Evolutionary conservation across 2,113 vertebrate species (phyloP).

Genomic region (Apaloderma vittatum): DNA sequence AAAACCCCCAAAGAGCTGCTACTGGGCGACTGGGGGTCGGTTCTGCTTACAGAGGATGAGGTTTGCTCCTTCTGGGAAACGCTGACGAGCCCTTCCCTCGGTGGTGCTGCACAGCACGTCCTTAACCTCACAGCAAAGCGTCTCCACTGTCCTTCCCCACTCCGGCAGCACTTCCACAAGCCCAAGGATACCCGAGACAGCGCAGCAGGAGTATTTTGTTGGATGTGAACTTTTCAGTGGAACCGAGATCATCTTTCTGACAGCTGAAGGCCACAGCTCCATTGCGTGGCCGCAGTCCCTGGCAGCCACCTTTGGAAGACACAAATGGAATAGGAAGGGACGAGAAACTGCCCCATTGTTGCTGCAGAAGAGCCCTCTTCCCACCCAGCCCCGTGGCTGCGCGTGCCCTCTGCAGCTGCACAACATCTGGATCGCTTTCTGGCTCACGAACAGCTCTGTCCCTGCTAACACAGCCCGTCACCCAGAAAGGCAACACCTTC

Average conservation of each 20-base stretch:
- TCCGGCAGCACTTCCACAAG: background rate
- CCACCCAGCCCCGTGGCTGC: background rate
- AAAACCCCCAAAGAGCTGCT: background rate
- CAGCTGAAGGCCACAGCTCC: background rate
- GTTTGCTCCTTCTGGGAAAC: background rate
- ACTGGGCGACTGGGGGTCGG: fast-evolving
- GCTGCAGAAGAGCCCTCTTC: background rate
- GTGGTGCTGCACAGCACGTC: background rate
- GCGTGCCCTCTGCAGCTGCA: background rate
- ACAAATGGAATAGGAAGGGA: background rate
- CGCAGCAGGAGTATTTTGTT: background rate
- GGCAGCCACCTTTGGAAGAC: background rate
- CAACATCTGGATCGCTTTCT: background rate
- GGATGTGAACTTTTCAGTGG: background rate
- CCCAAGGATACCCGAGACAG: background rate
- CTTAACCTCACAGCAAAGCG: fast-evolving
- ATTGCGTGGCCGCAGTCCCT: background rate
- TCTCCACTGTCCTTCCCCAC: background rate
- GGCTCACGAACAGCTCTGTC: background rate
- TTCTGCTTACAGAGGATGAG: background rate
- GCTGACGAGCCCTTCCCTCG: background rate
- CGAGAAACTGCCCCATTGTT: background rate
- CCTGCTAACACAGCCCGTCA: fast-evolving
- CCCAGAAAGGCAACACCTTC: background rate
- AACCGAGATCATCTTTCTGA: fast-evolving